Conservation (phyloP, 2,888 invertebrate genomes). For the Eilema depressum region DNA sequence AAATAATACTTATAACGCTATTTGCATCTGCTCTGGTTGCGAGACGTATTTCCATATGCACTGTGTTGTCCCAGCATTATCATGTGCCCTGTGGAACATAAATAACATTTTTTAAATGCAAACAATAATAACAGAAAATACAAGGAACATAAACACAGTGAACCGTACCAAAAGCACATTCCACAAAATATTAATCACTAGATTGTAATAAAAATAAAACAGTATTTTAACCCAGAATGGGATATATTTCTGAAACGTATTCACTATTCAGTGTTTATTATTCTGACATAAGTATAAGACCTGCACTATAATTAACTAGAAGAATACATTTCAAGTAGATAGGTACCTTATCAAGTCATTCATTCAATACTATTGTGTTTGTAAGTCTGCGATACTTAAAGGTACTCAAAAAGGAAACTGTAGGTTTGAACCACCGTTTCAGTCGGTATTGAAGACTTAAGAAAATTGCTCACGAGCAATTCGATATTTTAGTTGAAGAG, state of each 20-base stretch:
- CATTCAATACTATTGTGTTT: conserved; percentile 52
- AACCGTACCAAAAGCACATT: no score
- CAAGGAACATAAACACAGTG: no score
- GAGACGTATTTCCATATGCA: conserved; percentile 60
- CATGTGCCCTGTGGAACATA: conserved; percentile 85
- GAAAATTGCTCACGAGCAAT: conserved; percentile 7
- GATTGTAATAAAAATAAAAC: no score
- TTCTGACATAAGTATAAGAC: no score
- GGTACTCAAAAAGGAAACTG: not conserved
- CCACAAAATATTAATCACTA: no score
- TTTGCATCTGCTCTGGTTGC: conserved; percentile 73
- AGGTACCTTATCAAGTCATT: conserved; percentile 63
- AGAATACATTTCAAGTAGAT: not conserved
- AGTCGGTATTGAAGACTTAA: conserved; percentile 15
- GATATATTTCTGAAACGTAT: no score
- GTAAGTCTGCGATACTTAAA: not conserved
- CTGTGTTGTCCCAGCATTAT: conserved; percentile 90
- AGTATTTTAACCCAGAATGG: no score
- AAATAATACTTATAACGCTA: conserved; percentile 58
- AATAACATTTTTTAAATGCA: not conserved
- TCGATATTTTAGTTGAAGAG: conserved; percentile 17
- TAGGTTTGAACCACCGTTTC: not conserved
- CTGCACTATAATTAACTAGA: no score
- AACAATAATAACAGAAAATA: no score
- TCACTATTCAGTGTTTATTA: no score